phyloP scores from a whole-genome alignment of 2,888 invertebrate genomes.

The Noctua janthe region DNA sequence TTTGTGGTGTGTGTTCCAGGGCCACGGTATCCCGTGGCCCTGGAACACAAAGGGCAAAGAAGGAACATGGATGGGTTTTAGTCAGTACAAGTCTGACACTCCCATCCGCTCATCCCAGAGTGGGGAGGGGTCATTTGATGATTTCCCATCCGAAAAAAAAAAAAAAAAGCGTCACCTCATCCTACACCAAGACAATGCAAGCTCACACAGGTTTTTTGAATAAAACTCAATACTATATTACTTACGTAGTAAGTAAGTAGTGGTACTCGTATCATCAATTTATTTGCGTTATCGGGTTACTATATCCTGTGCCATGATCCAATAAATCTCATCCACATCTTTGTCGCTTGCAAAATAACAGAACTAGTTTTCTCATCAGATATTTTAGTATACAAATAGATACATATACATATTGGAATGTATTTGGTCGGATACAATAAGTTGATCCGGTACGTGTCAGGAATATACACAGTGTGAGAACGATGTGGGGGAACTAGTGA shows the following conservation, averaged over 20 bases:
- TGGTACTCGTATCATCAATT: not conserved
- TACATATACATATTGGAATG: constrained; percentile 18
- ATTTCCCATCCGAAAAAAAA: no score
- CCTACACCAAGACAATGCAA: no score
- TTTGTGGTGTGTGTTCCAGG: no score
- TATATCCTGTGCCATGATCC: constrained; percentile 11
- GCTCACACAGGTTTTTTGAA: no score
- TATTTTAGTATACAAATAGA: constrained; percentile 34
- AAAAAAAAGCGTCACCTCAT: no score
- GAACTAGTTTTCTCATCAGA: constrained; percentile 46
- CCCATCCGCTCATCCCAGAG: no score
- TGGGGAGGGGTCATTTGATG: no score
- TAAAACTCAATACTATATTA: not conserved
- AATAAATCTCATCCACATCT: constrained; percentile 24
- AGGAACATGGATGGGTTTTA: no score
- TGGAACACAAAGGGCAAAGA: no score
- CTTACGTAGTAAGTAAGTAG: no score
- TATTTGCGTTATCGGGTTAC: constrained; percentile 8
- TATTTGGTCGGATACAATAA: constrained; percentile 54
- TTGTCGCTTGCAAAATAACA: constrained; percentile 14
- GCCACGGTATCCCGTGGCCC: no score
- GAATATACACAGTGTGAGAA: constrained; percentile 45
- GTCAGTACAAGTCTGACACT: no score
- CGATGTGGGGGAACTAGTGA: constrained; percentile 17
- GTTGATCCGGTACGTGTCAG: constrained; percentile 51